phyloP scores from a whole-genome alignment of 2,888 invertebrate species.

The Tiliacea aurago region DNA sequence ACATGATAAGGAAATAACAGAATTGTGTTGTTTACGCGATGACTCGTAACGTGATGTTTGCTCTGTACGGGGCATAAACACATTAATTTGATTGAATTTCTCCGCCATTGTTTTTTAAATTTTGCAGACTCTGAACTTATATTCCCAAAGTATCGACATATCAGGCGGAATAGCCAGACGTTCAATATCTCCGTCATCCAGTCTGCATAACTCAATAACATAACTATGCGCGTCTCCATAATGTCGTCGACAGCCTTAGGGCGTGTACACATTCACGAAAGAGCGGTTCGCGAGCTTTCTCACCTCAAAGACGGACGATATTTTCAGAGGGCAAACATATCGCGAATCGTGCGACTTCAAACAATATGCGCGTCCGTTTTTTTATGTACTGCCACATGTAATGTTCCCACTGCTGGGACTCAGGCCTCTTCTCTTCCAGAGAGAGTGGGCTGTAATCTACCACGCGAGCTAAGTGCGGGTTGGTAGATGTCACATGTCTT shows the following conservation, averaged over 20 bases:
- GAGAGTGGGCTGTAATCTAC: too few species aligned
- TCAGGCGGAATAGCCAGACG: constrained; percentile 76
- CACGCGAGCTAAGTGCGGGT: too few species aligned
- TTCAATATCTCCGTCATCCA: constrained; percentile 69
- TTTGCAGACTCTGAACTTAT: not conserved
- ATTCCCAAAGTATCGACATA: constrained; percentile 46
- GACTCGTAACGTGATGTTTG: not conserved
- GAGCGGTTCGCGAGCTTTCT: not conserved
- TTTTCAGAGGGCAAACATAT: not conserved
- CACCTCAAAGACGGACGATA: not conserved
- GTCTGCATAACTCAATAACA: constrained; percentile 89
- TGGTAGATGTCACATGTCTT: too few species aligned
- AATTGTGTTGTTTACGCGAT: constrained; percentile 21
- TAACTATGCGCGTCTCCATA: constrained; percentile 81
- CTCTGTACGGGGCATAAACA: not conserved
- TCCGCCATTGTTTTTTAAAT: not conserved
- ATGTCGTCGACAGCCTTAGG: constrained; percentile 53
- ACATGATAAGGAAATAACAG: constrained; percentile 5
- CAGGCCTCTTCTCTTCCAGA: too few species aligned
- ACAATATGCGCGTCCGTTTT: not conserved
- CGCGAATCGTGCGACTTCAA: not conserved
- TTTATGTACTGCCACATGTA: too few species aligned
- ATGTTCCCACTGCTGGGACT: too few species aligned
- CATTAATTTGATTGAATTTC: not conserved
- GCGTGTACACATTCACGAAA: constrained; percentile 32